Evolutionary conservation across 2,888 invertebrate genomes (phyloP).

Genomic region (Erpobdella octoculata): DNA sequence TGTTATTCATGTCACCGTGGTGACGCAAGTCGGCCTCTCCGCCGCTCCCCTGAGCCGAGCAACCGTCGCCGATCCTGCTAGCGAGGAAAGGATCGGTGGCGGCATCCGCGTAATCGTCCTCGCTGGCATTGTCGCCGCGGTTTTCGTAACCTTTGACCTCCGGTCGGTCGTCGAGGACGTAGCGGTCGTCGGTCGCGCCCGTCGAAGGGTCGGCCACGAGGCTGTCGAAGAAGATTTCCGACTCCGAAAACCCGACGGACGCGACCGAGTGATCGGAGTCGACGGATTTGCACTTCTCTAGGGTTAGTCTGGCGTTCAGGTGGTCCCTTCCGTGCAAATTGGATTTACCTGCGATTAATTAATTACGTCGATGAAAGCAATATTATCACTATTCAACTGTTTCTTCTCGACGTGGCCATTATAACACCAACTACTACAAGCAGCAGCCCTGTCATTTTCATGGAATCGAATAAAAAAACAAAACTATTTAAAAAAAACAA

Average conservation of each 20-base stretch:
- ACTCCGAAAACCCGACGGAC: neutral
- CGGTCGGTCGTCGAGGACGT: neutral
- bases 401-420: no score
- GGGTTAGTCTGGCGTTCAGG: neutral
- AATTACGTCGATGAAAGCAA: no score
- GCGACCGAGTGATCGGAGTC: conserved; percentile 13
- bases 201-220: neutral
- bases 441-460: neutral
- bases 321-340: neutral
- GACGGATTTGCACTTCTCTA: conserved; percentile 7
- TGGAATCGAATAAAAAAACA: neutral
- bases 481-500: neutral
- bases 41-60: no score
- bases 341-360: no score
- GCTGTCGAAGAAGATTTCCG: neutral
- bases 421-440: no score
- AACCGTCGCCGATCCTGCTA: neutral
- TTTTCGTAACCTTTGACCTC: neutral
- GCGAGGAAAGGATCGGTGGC: neutral
- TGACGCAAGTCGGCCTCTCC: no score
- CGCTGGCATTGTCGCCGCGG: neutral
- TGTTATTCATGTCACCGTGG: no score
- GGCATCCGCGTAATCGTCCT: neutral
- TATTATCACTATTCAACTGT: neutral
- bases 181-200: neutral